phyloP scores from a whole-genome alignment of 2,888 invertebrate species.

The Diadegma fenestrale region DNA sequence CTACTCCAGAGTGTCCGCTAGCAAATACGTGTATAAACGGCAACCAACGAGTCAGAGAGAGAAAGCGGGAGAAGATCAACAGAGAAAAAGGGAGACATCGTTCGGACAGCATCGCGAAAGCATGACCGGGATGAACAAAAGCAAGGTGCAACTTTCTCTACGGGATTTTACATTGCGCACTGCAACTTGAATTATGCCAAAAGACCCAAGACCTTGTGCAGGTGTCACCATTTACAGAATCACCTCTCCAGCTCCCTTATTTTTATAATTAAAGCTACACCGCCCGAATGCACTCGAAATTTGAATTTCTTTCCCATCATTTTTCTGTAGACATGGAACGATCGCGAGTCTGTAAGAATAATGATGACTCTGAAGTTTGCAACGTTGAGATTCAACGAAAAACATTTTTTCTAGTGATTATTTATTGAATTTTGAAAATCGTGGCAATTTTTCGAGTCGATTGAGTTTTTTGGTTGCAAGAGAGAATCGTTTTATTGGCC shows the following conservation, averaged over 20 bases:
- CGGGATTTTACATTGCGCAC: conserved; percentile 41
- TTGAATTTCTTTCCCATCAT: conserved; percentile 33
- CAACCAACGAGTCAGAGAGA: conserved; percentile 21
- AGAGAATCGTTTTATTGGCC: no score
- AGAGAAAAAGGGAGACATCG: conserved; percentile 27
- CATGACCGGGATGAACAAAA: conserved; percentile 47
- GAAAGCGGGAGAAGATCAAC: no score
- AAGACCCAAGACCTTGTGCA: conserved; percentile 64
- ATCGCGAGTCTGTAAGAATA: no score
- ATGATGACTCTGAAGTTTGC: no score
- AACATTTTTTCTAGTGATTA: no score
- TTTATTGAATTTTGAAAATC: no score
- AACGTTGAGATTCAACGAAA: no score
- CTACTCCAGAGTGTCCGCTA: conserved; percentile 85
- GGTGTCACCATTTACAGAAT: conserved; percentile 72
- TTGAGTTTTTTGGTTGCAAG: no score
- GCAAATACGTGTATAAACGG: conserved; percentile 85
- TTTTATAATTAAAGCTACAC: conserved; percentile 77
- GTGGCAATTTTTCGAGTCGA: no score
- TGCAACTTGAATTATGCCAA: conserved; percentile 73
- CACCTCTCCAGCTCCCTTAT: conserved; percentile 62
- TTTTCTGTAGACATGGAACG: background rate
- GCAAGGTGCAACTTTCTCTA: conserved; percentile 53
- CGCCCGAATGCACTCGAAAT: conserved; percentile 67
- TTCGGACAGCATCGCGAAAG: conserved; percentile 59